Evolutionary conservation across 2,888 invertebrate genomes (phyloP).

Genomic region (Sarcophaga carnaria): DNA sequence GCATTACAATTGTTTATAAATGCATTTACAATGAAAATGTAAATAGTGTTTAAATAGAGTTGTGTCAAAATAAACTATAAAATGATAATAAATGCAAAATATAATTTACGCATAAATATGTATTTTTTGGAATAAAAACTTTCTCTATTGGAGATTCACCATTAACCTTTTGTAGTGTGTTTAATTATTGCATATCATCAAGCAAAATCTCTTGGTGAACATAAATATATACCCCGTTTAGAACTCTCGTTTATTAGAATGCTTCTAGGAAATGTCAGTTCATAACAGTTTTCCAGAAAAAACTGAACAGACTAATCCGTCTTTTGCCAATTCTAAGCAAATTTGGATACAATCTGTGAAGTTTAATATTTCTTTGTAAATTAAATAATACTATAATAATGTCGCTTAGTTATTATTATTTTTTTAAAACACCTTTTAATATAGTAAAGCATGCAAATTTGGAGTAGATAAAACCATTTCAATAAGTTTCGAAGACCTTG

Average conservation of each 20-base stretch:
- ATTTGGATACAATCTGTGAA: too few relatives aligned
- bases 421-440: too few relatives aligned
- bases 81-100: constrained; percentile 49
- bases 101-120: constrained; percentile 41
- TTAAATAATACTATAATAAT: too few relatives aligned
- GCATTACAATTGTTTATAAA: constrained; percentile 54
- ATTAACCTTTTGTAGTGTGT: neutral
- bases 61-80: constrained; percentile 47
- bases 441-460: too few relatives aligned
- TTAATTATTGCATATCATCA: neutral
- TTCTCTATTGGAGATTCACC: neutral
- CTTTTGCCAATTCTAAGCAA: too few relatives aligned
- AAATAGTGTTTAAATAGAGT: constrained; percentile 50
- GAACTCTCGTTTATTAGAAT: neutral
- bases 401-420: too few relatives aligned
- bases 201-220: neutral
- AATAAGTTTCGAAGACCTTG: too few relatives aligned
- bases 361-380: too few relatives aligned
- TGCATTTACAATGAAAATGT: constrained; percentile 57
- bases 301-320: too few relatives aligned
- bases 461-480: too few relatives aligned
- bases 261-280: too few relatives aligned
- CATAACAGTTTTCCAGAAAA: too few relatives aligned
- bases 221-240: neutral
- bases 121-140: constrained; percentile 38